Evolutionary conservation across 2,113 vertebrate genomes (phyloP), one percentile per base, ranked within the genome.

Genomic region (Blennius ocellaris): DNA sequence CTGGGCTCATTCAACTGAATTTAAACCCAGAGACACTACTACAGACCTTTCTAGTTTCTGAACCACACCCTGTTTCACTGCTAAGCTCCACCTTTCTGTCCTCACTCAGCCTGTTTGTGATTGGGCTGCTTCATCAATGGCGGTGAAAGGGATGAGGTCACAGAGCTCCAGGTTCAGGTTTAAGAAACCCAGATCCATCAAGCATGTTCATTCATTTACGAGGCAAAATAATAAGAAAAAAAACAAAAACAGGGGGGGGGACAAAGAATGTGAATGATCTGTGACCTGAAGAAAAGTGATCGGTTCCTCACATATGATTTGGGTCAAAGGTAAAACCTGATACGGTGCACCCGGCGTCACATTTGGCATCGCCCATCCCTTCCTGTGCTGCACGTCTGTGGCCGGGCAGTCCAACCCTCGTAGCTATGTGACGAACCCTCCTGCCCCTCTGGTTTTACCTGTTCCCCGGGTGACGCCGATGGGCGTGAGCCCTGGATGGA

Each of bases 21-120:
- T 93, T 93, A 94, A 93, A 88, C 74, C 62, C 49, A 51, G 30
- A 49, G 48, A 57, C 62, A 83, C 65, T 87, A 76, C 76, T 81
- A 81, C 77, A 83, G 63, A 71, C 62, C 85, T 86, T 63, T 69
- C 61, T 67, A 58, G 92, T 91, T 92, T 93, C 85, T 89, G 76
- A 55, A 87, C 89, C 90, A 92, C 90, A 93, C 90, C 93, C 85
- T 92, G 90, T 88, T 87, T 91, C 90, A 85, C 51, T 63, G 69
- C 57, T 43, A 61, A n/a, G 82, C 85, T 78, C 89, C 89, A 76
- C 93, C 93, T 76, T 60, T 70, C 49, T 53, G 30, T 45, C 52
- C 73, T 60, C 17, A 74, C 81, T 43, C 41, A 37, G 68, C 47
- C 52, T 52, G 67, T 58, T 61, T 82, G 70, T 80, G 71, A 92